These are phyloP conservation scores for Crenuchus spilurus DNA, from an alignment of 2,797 vertebrate species.

Conservation along the genomic window DNA sequence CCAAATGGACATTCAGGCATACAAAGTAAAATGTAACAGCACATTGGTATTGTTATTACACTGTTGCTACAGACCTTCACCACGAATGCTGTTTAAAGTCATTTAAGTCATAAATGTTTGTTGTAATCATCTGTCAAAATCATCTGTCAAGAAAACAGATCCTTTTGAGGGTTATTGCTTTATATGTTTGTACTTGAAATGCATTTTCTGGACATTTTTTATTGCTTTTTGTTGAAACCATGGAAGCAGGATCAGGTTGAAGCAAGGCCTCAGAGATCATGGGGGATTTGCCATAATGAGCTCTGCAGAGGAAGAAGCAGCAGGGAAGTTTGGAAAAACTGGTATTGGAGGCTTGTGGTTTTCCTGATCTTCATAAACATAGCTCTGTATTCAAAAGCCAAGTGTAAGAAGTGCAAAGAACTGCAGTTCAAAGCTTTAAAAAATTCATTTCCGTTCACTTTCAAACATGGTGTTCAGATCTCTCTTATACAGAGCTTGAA, in stretches of 20 bases:
- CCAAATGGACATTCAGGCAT: not conserved
- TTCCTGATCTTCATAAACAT: not conserved
- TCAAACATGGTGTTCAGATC: not conserved
- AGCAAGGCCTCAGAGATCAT: slow-evolving; percentile 53
- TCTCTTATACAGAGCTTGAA: not conserved
- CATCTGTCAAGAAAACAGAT: not conserved
- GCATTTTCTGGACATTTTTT: not conserved
- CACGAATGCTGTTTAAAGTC: not conserved
- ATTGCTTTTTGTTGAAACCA: slow-evolving; percentile 20
- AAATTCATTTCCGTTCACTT: not conserved
- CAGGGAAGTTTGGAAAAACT: not conserved
- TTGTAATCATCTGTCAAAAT: no score
- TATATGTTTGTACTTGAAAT: not conserved
- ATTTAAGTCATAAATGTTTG: not conserved
- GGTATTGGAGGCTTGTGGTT: not conserved
- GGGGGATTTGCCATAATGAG: slow-evolving; percentile 67
- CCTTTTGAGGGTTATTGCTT: not conserved
- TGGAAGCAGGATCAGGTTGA: slow-evolving; percentile 33
- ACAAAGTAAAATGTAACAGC: no score
- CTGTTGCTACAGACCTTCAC: not conserved
- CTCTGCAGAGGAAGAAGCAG: slow-evolving; percentile 47
- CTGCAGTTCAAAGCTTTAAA: not conserved
- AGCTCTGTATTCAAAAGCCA: not conserved
- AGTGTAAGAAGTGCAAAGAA: not conserved
- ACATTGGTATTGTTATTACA: no score